Evolutionary conservation across 2,113 vertebrate species (phyloP).

Genomic region (Progne subis): DNA sequence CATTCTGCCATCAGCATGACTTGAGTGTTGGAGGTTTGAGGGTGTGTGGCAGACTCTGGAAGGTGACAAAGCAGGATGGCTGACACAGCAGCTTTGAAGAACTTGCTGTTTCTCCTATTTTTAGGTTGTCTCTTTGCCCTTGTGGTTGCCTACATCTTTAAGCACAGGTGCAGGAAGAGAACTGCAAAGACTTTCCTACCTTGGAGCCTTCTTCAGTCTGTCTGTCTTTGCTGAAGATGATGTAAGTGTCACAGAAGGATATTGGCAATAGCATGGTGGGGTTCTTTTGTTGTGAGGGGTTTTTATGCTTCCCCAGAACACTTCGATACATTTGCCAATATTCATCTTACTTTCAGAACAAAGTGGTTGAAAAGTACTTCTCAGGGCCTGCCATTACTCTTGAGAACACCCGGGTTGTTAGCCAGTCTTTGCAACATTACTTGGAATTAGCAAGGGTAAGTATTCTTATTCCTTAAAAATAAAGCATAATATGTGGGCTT

Average conservation of each 20-base stretch:
- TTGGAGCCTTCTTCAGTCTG: conserved; percentile 94
- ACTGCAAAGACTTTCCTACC: conserved; percentile 91
- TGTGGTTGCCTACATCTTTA: conserved; percentile 93
- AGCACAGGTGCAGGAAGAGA: conserved; percentile 93
- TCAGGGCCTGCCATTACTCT: conserved; percentile 96
- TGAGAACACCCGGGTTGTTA: conserved; percentile 96
- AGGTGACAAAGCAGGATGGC: background rate
- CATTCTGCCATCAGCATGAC: background rate
- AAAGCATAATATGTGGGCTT: accelerated
- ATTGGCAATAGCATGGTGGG: background rate
- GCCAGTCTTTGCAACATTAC: conserved; percentile 96
- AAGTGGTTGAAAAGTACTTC: conserved; percentile 98
- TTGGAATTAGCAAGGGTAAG: conserved; percentile 92
- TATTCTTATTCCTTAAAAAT: background rate
- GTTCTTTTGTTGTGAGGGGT: background rate
- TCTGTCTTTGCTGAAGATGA: conserved; percentile 98
- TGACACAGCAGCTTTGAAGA: background rate
- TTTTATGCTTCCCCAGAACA: background rate
- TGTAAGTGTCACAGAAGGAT: conserved; percentile 79
- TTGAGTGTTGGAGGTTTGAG: background rate
- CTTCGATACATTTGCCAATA: background rate
- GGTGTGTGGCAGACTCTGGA: background rate
- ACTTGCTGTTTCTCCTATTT: background rate
- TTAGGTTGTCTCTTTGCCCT: conserved; percentile 87
- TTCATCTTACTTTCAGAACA: conserved; percentile 76